Evolutionary conservation across 2,888 invertebrate genomes (phyloP).

Genomic region (Chrysolina haemoptera): DNA sequence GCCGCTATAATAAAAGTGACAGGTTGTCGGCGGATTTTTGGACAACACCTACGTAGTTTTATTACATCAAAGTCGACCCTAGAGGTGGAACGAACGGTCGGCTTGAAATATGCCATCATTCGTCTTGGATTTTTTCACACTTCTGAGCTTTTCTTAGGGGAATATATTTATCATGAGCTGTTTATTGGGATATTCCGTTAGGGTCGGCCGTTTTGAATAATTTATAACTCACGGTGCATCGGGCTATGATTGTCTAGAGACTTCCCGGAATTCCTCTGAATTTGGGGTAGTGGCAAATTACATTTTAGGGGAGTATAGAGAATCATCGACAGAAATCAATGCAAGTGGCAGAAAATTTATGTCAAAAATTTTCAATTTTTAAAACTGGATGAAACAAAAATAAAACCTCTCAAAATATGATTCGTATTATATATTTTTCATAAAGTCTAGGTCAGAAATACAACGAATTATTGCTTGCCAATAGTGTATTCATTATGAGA

Average conservation of each 20-base stretch:
- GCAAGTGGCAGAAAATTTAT: too few species aligned
- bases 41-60: conserved; percentile 56
- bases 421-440: too few species aligned
- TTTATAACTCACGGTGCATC: neutral
- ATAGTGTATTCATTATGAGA: too few species aligned
- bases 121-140: conserved; percentile 37
- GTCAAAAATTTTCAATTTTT: too few species aligned
- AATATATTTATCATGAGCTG: conserved; percentile 16
- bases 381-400: too few species aligned
- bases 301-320: too few species aligned
- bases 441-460: too few species aligned
- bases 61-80: conserved; percentile 62
- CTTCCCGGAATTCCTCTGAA: neutral
- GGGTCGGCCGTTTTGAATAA: conserved; percentile 1
- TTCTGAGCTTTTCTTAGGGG: neutral
- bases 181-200: conserved; percentile 13
- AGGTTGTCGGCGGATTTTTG: conserved; percentile 44
- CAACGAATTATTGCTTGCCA: too few species aligned
- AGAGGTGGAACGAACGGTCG: conserved; percentile 53
- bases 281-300: conserved; percentile 1
- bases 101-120: conserved; percentile 40
- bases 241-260: neutral
- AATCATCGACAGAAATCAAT: too few species aligned
- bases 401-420: too few species aligned
- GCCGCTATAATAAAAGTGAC: conserved; percentile 7